Base-by-base conservation (phyloP, 2,888 invertebrate genomes). In the Drosophila mimica region DNA sequence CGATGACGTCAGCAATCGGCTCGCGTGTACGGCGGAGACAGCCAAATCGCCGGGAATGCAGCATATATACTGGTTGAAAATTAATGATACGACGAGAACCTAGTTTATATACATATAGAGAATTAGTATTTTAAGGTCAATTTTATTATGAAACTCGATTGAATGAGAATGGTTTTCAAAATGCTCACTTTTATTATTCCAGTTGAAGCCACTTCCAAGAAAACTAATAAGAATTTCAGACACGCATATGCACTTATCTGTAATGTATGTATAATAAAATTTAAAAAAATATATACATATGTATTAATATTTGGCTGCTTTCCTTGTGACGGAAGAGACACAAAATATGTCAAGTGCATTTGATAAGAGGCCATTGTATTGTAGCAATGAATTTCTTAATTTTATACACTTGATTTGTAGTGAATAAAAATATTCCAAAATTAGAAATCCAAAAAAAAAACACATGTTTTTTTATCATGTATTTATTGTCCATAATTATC, bases 1-100 rank as follows among this genome's bases (percentile, higher is more conserved):
- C 62, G 66, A 78, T 87, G 90, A 87, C 86, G 86, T 89, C 81
- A 83, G 81, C 58, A 82, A 72, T 67, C 58, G 34, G 65, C 69
- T 89, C 85, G 79, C 75, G 78, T 86, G 69, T 82, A 70, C 71
- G 59, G 59, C 65, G 62, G 48, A 71, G 70, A 71, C 69, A 46
- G 59, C 38, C 49, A 62, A 58, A 65, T 62, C 31, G 43, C 51
- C 46, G 64, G 56, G 68, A 74, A 59, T 64, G 51, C 73, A 63
- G 28, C 15, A 25, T 15, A 68, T 59, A 66, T 38, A 67, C 62
- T 67, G 52, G 48, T 49, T 54, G 46, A 57, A 51, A 34, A 33
- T 62, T 13, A 68, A 61, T 17, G 28, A 51, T 58, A 25, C 28
- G 33, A 48, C 28, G 33, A 56, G 25, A 11, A n/a, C 25, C 15